Evolutionary conservation across 2,113 vertebrate genomes (phyloP).

Genomic region (Potamarius usumacintae): DNA sequence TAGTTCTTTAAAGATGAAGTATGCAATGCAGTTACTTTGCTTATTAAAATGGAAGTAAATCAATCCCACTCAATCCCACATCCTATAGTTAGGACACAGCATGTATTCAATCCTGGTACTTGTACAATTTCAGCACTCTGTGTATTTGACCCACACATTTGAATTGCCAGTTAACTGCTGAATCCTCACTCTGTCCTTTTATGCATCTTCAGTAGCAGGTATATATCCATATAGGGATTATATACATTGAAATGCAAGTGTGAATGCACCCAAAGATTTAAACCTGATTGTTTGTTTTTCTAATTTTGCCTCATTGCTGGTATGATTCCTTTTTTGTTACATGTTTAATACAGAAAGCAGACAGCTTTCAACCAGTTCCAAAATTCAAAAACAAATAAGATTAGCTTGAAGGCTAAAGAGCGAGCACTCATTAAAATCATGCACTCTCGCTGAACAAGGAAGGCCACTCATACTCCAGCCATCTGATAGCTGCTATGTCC

Average conservation of each 20-base stretch:
- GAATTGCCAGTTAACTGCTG: neutral
- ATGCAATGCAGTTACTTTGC: conserved; percentile 14
- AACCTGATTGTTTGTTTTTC: conserved; percentile 6
- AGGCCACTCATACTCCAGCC: conserved; percentile 22
- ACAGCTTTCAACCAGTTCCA: neutral
- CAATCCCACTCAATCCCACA: neutral
- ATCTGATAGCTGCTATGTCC: conserved; percentile 14
- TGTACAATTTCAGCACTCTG: neutral
- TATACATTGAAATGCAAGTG: neutral
- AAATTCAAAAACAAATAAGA: conserved; percentile 5
- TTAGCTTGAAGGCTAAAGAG: neutral
- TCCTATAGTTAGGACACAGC: neutral
- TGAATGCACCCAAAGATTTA: conserved; percentile 11
- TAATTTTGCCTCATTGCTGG: conserved; percentile 1
- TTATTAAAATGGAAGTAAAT: neutral
- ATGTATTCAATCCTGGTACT: neutral
- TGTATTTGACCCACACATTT: neutral
- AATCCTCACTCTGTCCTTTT: neutral
- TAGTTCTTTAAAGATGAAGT: conserved; percentile 19
- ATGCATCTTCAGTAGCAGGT: conserved; percentile 11
- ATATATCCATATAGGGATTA: neutral
- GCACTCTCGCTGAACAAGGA: conserved; percentile 20
- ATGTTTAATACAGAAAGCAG: neutral
- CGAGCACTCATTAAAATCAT: conserved; percentile 1
- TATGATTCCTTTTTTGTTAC: neutral